These are phyloP conservation scores for Mus spicilegus DNA, from an alignment of 2,113 vertebrate species.

Conservation along the genomic window DNA sequence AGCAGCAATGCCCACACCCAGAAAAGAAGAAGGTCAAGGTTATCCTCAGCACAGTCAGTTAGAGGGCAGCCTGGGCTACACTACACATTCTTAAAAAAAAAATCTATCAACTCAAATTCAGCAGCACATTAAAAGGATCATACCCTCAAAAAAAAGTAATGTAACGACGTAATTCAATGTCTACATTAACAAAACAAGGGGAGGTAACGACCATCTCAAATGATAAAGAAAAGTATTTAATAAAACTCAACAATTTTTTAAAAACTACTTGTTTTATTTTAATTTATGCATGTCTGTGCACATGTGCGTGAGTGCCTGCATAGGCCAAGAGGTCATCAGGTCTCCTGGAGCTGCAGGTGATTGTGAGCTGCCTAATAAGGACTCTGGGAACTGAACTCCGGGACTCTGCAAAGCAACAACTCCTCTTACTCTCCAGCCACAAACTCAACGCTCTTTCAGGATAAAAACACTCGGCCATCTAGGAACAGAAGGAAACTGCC, in stretches of 20 bases:
- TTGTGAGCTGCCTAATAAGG: neutral
- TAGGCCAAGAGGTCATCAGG: neutral
- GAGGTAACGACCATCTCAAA: neutral
- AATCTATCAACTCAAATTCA: neutral
- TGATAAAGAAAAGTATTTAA: neutral
- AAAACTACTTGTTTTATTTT: neutral
- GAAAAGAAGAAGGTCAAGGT: neutral
- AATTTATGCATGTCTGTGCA: neutral
- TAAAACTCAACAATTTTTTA: neutral
- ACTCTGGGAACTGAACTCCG: neutral
- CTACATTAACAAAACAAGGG: neutral
- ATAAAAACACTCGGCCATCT: neutral
- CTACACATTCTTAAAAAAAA: neutral
- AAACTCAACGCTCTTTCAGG: neutral
- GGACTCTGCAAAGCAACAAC: neutral
- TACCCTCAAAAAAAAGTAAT: neutral
- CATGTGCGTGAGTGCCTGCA: neutral
- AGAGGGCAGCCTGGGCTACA: neutral
- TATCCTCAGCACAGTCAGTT: neutral
- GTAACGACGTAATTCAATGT: neutral
- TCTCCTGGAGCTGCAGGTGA: neutral
- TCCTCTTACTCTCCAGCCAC: neutral
- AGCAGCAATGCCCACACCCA: neutral
- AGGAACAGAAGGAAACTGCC: neutral
- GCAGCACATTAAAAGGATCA: neutral